Percentiles rank a stretch among this genome's conserved stretches.
These are phyloP conservation scores for Drosophila virilis DNA, from an alignment of 1,140 invertebrate genomes.

Conservation along the genomic window DNA sequence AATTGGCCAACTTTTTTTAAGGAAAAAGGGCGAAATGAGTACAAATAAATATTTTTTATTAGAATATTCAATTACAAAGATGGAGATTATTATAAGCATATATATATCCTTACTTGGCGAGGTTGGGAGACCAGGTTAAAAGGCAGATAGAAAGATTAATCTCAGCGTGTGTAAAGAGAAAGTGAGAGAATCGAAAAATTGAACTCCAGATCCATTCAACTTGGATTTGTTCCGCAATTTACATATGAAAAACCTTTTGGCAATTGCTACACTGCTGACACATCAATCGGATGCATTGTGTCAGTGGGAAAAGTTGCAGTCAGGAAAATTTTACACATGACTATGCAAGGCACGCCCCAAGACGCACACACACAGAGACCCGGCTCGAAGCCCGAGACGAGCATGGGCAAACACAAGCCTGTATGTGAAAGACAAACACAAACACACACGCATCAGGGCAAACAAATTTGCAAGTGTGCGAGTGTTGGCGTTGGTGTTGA, in stretches of 20 bases:
- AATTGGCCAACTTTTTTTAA: neutral
- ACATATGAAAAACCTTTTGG: constrained; percentile 2
- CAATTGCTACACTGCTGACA: constrained; percentile 11
- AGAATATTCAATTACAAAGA: neutral
- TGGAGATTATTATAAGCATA: no score
- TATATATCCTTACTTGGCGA: no score
- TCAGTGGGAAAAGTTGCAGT: constrained; percentile 16
- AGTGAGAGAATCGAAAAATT: no score
- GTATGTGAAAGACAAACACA: neutral
- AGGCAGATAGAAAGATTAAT: no score
- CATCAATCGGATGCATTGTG: constrained; percentile 12
- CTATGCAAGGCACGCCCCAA: constrained; percentile 8
- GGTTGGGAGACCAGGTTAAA: no score
- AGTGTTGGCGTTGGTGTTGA: constrained; percentile 7
- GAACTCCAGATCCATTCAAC: neutral
- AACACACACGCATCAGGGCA: constrained; percentile 2
- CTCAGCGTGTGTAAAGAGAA: no score
- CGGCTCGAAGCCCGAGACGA: constrained; percentile 3
- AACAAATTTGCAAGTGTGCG: constrained; percentile 26
- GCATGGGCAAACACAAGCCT: constrained; percentile 33
- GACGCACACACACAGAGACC: neutral
- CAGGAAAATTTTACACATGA: constrained; percentile 4
- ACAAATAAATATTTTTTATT: neutral
- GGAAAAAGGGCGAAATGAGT: neutral
- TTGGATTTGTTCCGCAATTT: constrained; percentile 7